These are phyloP conservation scores for Ochropacha duplaris DNA, from an alignment of 2,888 invertebrate genomes.

Conservation along the genomic window DNA sequence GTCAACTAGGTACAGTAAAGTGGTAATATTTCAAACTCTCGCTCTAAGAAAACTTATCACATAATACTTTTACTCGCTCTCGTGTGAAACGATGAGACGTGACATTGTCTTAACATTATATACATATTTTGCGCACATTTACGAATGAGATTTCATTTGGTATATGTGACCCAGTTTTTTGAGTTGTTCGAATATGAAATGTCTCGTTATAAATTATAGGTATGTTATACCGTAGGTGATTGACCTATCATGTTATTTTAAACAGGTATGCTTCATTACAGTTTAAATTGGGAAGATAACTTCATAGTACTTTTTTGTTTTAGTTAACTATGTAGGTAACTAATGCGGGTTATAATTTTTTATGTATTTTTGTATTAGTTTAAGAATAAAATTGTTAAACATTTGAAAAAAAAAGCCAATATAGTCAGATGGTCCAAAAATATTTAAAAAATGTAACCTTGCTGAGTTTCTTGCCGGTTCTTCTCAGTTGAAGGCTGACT, in stretches of 20 bases:
- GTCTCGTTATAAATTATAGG: not conserved
- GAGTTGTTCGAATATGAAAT: not conserved
- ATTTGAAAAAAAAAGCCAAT: too few species aligned
- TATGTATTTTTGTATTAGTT: too few species aligned
- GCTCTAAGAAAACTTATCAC: conserved; percentile 42
- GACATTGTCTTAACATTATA: conserved; percentile 33
- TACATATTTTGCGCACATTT: not conserved
- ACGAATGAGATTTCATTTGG: not conserved
- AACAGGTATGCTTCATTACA: not conserved
- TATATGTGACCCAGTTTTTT: not conserved
- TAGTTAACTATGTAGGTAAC: too few species aligned
- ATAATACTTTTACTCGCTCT: conserved; percentile 42
- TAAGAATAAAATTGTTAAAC: too few species aligned
- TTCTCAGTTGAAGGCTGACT: too few species aligned
- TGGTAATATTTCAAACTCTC: conserved; percentile 55
- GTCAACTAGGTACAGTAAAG: conserved; percentile 18
- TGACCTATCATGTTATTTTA: not conserved
- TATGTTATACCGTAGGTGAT: not conserved
- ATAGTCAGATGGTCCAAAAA: too few species aligned
- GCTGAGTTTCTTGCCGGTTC: too few species aligned
- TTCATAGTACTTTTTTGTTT: too few species aligned
- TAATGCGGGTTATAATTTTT: too few species aligned
- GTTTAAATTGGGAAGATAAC: too few species aligned
- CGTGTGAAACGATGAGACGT: conserved; percentile 37
- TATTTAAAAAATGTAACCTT: too few species aligned